phyloP scores from a whole-genome alignment of 2,888 invertebrate species.

The Pherbina coryleti region DNA sequence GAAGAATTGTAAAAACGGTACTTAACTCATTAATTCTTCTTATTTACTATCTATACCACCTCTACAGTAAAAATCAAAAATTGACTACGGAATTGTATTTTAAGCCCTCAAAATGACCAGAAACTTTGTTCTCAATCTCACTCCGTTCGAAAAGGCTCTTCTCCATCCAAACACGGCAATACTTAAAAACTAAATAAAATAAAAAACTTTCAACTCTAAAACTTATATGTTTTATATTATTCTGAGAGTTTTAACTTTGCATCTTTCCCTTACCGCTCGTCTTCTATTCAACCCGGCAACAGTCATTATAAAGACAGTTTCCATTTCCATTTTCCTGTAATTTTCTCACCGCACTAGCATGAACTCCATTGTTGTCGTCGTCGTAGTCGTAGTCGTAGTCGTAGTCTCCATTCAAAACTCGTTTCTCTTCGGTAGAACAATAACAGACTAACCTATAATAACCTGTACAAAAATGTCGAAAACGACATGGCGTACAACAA shows the following conservation, averaged over 20 bases:
- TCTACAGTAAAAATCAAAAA: too few species aligned
- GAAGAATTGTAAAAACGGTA: too few species aligned
- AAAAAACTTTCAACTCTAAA: not conserved
- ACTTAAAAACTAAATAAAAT: not conserved
- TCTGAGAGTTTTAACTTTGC: not conserved
- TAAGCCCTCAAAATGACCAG: too few species aligned
- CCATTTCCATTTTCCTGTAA: conserved; percentile 6
- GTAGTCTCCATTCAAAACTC: conserved; percentile 17
- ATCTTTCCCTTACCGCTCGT: not conserved
- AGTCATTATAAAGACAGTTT: not conserved
- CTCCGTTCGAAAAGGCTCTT: too few species aligned
- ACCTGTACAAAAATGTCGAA: conserved; percentile 27
- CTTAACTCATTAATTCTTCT: too few species aligned
- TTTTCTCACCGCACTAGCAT: not conserved
- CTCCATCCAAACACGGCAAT: too few species aligned
- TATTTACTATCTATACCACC: too few species aligned
- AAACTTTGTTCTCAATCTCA: too few species aligned
- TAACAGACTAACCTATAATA: conserved; percentile 39
- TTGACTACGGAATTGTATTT: too few species aligned
- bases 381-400: not conserved
- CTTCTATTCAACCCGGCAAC: not conserved
- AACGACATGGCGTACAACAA: conserved; percentile 29
- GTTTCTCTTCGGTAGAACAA: conserved; percentile 35
- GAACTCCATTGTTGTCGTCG: not conserved
- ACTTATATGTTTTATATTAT: too few species aligned